Percentiles rank a stretch among this genome's conserved stretches.
These are phyloP conservation scores for Dryadula phaetusa DNA, from an alignment of 2,888 invertebrate genomes.

Conservation along the genomic window DNA sequence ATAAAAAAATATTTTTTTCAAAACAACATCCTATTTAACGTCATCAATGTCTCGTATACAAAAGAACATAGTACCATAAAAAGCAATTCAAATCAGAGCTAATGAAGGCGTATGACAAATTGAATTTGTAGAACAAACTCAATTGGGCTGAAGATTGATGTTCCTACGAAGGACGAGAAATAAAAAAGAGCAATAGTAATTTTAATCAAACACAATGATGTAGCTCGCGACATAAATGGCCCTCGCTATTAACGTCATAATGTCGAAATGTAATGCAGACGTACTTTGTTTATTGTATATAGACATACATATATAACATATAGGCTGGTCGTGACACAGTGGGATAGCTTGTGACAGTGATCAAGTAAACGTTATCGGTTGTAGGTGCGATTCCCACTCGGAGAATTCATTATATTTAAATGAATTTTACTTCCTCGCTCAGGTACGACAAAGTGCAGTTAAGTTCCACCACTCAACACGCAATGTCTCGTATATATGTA, in stretches of 20 bases:
- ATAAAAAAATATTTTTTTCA: not conserved
- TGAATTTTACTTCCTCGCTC: too few species aligned
- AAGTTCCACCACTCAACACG: too few species aligned
- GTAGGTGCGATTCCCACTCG: too few species aligned
- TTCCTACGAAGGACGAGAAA: constrained; percentile 52
- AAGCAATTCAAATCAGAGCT: constrained; percentile 26
- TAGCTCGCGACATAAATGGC: constrained; percentile 73
- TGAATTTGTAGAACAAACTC: constrained; percentile 44
- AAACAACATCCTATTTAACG: not conserved
- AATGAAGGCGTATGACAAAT: constrained; percentile 38
- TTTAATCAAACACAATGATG: constrained; percentile 81
- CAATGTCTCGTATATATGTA: too few species aligned
- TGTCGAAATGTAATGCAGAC: constrained; percentile 52
- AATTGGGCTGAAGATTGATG: constrained; percentile 52
- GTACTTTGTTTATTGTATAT: too few species aligned
- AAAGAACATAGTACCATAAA: constrained; percentile 9
- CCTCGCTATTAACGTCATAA: constrained; percentile 71
- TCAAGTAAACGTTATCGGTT: too few species aligned
- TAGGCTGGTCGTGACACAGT: too few species aligned
- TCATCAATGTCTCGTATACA: not conserved
- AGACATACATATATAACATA: too few species aligned
- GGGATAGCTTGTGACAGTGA: too few species aligned
- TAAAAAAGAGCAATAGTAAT: constrained; percentile 74
- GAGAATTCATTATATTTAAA: too few species aligned
- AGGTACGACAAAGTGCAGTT: too few species aligned